These are phyloP conservation scores for Bruchidius siliquastri DNA, from an alignment of 2,888 invertebrate genomes.

Conservation along the genomic window DNA sequence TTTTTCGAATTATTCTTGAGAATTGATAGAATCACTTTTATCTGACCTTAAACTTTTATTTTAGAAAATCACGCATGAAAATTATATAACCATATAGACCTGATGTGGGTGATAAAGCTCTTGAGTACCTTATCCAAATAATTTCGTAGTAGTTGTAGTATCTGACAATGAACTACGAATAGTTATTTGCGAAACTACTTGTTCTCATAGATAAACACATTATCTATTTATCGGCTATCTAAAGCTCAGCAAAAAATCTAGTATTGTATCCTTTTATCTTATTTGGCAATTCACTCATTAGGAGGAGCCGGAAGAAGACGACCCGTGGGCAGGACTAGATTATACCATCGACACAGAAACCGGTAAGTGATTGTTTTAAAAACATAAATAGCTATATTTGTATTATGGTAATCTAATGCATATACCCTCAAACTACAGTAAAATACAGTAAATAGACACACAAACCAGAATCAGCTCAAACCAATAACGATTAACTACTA, in stretches of 20 bases:
- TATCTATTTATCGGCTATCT: neutral
- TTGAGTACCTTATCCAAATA: too few relatives aligned
- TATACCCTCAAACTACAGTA: too few relatives aligned
- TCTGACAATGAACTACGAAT: neutral
- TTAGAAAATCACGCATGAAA: too few relatives aligned
- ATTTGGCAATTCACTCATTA: slow-evolving; percentile 9
- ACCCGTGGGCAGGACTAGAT: slow-evolving; percentile 77
- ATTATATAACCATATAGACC: too few relatives aligned
- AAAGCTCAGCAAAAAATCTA: neutral
- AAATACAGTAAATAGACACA: too few relatives aligned
- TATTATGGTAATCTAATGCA: too few relatives aligned
- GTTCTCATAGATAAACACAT: neutral
- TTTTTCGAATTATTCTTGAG: neutral
- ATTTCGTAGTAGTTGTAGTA: too few relatives aligned
- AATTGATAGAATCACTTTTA: neutral
- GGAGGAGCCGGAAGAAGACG: slow-evolving; percentile 49
- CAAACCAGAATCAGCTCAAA: too few relatives aligned
- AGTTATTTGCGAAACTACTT: neutral
- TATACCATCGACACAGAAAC: slow-evolving; percentile 85
- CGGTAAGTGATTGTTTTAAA: slow-evolving; percentile 51
- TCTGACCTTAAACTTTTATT: too few relatives aligned
- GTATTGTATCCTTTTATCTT: neutral
- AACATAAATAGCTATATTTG: too few relatives aligned
- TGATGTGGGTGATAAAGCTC: too few relatives aligned
- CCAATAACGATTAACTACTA: too few relatives aligned